A percentile compares a stretch with the other conserved stretches of the same genome.
phyloP scores from a whole-genome alignment of 2,888 invertebrate species.

The Hirudinaria manillensis region DNA sequence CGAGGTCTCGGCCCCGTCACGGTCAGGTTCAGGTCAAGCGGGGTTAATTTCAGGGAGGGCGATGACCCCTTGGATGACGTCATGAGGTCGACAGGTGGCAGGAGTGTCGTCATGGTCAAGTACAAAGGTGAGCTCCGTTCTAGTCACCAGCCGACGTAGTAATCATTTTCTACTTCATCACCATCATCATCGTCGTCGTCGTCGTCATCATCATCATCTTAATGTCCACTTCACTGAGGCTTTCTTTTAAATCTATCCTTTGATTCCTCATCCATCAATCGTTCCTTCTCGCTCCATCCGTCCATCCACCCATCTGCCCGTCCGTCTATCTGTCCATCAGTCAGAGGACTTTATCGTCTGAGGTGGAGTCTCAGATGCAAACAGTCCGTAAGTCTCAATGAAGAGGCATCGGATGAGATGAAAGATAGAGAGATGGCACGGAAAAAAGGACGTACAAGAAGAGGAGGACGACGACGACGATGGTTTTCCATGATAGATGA shows the following conservation, averaged over 20 bases:
- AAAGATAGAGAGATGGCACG: too few species aligned
- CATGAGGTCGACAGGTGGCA: neutral
- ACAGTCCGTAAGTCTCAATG: too few species aligned
- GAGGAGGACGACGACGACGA: too few species aligned
- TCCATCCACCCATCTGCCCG: neutral
- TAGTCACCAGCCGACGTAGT: neutral
- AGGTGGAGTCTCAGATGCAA: neutral
- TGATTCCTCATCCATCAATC: neutral
- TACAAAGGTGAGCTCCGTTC: constrained; percentile 1
- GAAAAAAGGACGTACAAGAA: too few species aligned
- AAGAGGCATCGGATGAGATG: too few species aligned
- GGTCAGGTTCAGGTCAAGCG: constrained; percentile 15
- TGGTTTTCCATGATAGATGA: too few species aligned
- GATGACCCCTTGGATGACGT: neutral
- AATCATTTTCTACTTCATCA: neutral
- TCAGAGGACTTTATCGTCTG: neutral
- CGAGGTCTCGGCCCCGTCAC: constrained; percentile 19
- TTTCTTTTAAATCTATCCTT: neutral
- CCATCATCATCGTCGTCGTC: neutral
- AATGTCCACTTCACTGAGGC: neutral
- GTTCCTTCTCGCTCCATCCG: neutral
- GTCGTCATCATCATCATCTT: neutral
- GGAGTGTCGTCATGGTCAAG: constrained; percentile 10
- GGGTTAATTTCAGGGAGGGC: constrained; percentile 4
- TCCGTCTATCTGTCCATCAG: neutral